Evolutionary conservation across 2,888 invertebrate genomes (phyloP).

Genomic region (Apodemia hepburni): DNA sequence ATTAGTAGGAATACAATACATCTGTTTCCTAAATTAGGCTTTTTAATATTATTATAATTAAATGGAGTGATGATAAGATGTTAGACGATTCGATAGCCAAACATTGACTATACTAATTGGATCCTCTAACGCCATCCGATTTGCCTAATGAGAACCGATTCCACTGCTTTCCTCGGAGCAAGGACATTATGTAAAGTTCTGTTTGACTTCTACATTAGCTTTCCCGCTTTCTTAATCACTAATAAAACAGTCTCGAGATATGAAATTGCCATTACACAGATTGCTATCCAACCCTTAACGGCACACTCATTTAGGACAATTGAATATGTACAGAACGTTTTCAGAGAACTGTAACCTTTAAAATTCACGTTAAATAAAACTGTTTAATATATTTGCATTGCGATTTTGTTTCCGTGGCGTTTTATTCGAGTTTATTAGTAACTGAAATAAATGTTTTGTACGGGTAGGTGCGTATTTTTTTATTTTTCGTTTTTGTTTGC

Average conservation of each 20-base stretch:
- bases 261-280: conserved; percentile 36
- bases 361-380: neutral
- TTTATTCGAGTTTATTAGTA: neutral
- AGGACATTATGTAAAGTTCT: conserved; percentile 71
- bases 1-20: too few relatives aligned
- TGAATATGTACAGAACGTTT: conserved; percentile 27
- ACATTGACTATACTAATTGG: conserved; percentile 74
- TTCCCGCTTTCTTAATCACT: conserved; percentile 52
- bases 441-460: neutral
- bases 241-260: conserved; percentile 48
- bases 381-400: neutral
- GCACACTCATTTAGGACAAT: conserved; percentile 31
- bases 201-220: conserved; percentile 67
- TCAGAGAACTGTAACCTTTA: conserved; percentile 11
- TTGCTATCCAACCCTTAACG: conserved; percentile 25
- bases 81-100: conserved; percentile 59
- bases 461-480: too few relatives aligned
- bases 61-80: conserved; percentile 43
- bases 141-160: conserved; percentile 73
- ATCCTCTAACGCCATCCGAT: conserved; percentile 65
- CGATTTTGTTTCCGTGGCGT: neutral
- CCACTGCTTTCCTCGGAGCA: conserved; percentile 47
- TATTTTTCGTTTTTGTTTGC: too few relatives aligned
- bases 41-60: neutral
- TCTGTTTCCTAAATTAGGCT: neutral